Conservation (phyloP, 35 echinoderm and acorn worm genomes). For the Stichopus chloronotus region DNA sequence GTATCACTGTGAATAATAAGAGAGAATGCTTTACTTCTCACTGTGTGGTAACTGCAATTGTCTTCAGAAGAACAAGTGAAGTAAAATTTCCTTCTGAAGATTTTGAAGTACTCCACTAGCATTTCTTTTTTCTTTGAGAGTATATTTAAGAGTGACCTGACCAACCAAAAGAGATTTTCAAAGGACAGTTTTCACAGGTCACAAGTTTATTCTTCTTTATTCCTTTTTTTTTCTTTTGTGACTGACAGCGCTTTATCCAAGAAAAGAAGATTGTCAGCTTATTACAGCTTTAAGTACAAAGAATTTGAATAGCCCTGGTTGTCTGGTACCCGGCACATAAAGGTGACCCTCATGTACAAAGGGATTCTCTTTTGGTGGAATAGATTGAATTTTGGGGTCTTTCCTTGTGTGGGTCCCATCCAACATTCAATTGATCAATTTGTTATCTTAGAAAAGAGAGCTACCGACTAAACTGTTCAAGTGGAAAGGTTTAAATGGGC, state of each 20-base stretch:
- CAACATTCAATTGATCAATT: not conserved
- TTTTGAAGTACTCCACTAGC: not conserved
- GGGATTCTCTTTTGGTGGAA: not conserved
- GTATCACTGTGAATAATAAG: too few species aligned
- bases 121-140: not conserved
- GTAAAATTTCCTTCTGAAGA: too few species aligned
- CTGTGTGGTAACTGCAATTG: too few species aligned
- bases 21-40: too few species aligned
- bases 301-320: not conserved
- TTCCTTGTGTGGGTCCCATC: not conserved
- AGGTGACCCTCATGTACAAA: not conserved
- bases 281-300: not conserved
- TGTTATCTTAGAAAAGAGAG: not conserved
- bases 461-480: not conserved
- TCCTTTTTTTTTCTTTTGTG: not conserved
- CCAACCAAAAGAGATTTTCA: not conserved
- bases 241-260: not conserved
- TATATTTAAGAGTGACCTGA: not conserved
- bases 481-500: not conserved
- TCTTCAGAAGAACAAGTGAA: too few species aligned
- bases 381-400: not conserved
- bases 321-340: not conserved
- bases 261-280: not conserved
- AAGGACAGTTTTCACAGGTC: not conserved
- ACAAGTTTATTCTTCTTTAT: not conserved